These are phyloP conservation scores for Lampris megalopsis DNA, from an alignment of 2,113 vertebrate species.

Conservation along the genomic window DNA sequence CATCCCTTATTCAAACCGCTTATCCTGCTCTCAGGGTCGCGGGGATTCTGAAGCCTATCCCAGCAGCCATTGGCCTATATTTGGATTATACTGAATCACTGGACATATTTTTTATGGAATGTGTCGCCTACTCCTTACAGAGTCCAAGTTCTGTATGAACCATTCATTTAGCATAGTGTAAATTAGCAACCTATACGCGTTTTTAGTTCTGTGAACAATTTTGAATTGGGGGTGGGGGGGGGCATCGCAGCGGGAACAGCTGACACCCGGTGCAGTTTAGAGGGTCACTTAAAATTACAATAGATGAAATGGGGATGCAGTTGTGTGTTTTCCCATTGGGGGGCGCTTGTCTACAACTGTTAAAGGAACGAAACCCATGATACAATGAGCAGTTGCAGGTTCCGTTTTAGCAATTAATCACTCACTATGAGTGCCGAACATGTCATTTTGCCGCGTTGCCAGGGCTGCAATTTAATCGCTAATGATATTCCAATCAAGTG, in stretches of 20 bases:
- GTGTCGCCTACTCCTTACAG: neutral
- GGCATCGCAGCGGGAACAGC: slow-evolving; percentile 15
- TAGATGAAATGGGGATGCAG: slow-evolving; percentile 20
- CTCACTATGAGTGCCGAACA: too few relatives aligned
- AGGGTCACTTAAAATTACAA: neutral
- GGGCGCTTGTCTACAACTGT: slow-evolving; percentile 34
- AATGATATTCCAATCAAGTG: too few relatives aligned
- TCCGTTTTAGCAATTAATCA: too few relatives aligned
- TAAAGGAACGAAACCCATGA: too few relatives aligned
- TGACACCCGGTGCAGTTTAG: slow-evolving; percentile 34
- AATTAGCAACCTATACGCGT: neutral
- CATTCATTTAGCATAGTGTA: neutral
- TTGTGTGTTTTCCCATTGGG: slow-evolving; percentile 41
- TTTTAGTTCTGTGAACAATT: neutral
- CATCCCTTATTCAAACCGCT: too few relatives aligned
- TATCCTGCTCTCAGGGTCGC: too few relatives aligned
- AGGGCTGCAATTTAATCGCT: too few relatives aligned
- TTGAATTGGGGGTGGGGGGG: slow-evolving; percentile 29
- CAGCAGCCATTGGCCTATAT: neutral
- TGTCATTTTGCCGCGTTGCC: too few relatives aligned
- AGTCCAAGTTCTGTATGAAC: neutral
- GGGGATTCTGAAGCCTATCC: too few relatives aligned
- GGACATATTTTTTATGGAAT: neutral
- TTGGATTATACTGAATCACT: neutral
- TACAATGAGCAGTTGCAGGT: neutral